Evolutionary conservation across 2,797 vertebrate genomes (phyloP).

Genomic region (Bucorvus abyssinicus): DNA sequence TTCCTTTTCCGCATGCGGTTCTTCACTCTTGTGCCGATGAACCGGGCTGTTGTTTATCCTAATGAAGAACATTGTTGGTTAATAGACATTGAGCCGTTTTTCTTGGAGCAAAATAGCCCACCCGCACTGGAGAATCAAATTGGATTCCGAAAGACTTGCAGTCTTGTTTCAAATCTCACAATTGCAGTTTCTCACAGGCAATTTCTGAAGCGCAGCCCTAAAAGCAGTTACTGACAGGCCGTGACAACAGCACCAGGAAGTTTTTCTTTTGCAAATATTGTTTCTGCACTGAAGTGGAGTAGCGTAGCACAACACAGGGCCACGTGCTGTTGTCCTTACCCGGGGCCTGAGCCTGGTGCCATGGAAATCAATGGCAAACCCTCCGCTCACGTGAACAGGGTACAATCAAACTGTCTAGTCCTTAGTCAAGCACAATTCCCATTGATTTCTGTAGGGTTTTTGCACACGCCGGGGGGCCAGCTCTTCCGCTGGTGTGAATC

Average conservation of each 20-base stretch:
- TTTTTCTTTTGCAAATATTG: slow-evolving; percentile 58
- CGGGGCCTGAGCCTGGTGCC: slow-evolving; percentile 37
- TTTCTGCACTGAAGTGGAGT: slow-evolving; percentile 79
- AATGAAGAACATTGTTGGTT: slow-evolving; percentile 64
- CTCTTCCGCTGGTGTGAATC: neutral
- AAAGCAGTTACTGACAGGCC: slow-evolving; percentile 46
- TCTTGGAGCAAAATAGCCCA: slow-evolving; percentile 68
- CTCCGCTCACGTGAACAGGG: slow-evolving; percentile 32
- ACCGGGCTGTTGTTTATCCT: slow-evolving; percentile 53
- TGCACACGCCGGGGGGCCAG: neutral
- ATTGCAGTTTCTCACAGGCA: neutral
- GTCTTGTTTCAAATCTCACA: slow-evolving; percentile 58
- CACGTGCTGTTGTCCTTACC: slow-evolving; percentile 36
- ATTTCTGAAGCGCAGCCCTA: slow-evolving; percentile 65
- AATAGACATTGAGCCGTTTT: slow-evolving; percentile 70
- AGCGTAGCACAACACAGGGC: slow-evolving; percentile 76
- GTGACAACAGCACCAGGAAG: slow-evolving; percentile 22
- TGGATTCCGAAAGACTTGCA: slow-evolving; percentile 64
- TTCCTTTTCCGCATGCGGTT: slow-evolving; percentile 70
- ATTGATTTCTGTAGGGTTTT: slow-evolving; percentile 48
- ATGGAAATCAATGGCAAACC: slow-evolving; percentile 42
- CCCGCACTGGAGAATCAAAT: slow-evolving; percentile 75
- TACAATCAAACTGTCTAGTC: slow-evolving; percentile 57
- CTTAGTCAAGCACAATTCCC: slow-evolving; percentile 56
- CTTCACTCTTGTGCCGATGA: slow-evolving; percentile 66